Conservation (phyloP, 2,888 invertebrate species). For the Sphaerophoria rueppellii region DNA sequence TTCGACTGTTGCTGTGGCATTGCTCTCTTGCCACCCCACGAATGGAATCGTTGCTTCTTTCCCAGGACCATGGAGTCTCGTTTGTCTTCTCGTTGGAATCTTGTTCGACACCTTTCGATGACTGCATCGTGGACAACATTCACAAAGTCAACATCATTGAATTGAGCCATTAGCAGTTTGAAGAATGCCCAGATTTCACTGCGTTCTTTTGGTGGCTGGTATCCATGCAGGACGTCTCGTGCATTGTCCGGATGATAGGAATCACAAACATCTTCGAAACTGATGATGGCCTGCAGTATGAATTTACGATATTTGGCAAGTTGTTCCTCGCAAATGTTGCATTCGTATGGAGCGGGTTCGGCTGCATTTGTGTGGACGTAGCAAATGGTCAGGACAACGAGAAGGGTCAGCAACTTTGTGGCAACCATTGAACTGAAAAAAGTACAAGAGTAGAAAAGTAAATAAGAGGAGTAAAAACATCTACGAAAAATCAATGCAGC, state of each 20-base stretch:
- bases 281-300: slow-evolving; percentile 79
- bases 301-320: slow-evolving; percentile 79
- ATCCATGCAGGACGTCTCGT: slow-evolving; percentile 75
- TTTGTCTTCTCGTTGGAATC: slow-evolving; percentile 79
- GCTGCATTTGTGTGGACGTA: slow-evolving; percentile 22
- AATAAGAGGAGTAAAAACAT: background rate
- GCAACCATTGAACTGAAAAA: slow-evolving; percentile 45
- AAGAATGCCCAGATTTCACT: slow-evolving; percentile 80
- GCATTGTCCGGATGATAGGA: slow-evolving; percentile 74
- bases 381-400: slow-evolving; percentile 39
- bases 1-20: slow-evolving; percentile 8
- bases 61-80: slow-evolving; percentile 80
- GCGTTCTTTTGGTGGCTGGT: slow-evolving; percentile 77
- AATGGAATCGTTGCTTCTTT: slow-evolving; percentile 82
- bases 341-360: slow-evolving; percentile 39
- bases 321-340: slow-evolving; percentile 78
- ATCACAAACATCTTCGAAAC: slow-evolving; percentile 81
- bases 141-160: slow-evolving; percentile 79
- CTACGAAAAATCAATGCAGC: too few species aligned
- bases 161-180: slow-evolving; percentile 80
- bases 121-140: slow-evolving; percentile 79
- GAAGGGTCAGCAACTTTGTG: slow-evolving; percentile 33
- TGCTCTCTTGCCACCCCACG: slow-evolving; percentile 82
- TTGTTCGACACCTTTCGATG: slow-evolving; percentile 79
- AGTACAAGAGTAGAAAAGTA: background rate